A percentile compares a stretch with the other conserved stretches of the same genome.
These are phyloP conservation scores for Leptosomus discolor DNA, from an alignment of 2,113 vertebrate genomes.

Conservation along the genomic window DNA sequence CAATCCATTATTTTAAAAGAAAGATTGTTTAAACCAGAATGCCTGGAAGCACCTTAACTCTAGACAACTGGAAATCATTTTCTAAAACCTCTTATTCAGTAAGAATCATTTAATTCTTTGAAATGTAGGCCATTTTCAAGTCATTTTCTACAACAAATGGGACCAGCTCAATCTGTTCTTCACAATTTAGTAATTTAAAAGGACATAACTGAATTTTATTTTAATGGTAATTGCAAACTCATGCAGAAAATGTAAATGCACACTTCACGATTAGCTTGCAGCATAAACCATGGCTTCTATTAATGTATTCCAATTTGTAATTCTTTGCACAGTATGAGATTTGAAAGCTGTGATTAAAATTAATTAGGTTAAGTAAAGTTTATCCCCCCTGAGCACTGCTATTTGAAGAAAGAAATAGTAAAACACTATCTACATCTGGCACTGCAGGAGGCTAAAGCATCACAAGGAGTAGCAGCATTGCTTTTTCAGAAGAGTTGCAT, in stretches of 20 bases:
- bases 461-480: slow-evolving; percentile 15
- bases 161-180: slow-evolving; percentile 71
- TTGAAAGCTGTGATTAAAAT: slow-evolving; percentile 88
- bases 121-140: slow-evolving; percentile 68
- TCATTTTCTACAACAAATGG: slow-evolving; percentile 68
- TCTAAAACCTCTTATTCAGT: slow-evolving; percentile 32
- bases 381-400: slow-evolving; percentile 81
- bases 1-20: background rate
- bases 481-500: slow-evolving; percentile 30
- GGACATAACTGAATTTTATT: slow-evolving; percentile 77
- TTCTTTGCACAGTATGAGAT: slow-evolving; percentile 85
- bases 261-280: slow-evolving; percentile 78
- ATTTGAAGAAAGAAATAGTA: slow-evolving; percentile 77
- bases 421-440: slow-evolving; percentile 76
- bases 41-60: slow-evolving; percentile 44
- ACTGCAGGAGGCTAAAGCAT: slow-evolving; percentile 68
- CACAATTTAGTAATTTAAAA: slow-evolving; percentile 77
- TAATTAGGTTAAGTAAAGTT: slow-evolving; percentile 89
- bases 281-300: slow-evolving; percentile 77
- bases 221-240: slow-evolving; percentile 80
- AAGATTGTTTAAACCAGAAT: slow-evolving; percentile 58
- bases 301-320: slow-evolving; percentile 85
- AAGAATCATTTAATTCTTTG: slow-evolving; percentile 60
- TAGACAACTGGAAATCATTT: slow-evolving; percentile 61
- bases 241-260: slow-evolving; percentile 82